These are phyloP conservation scores for Petroica traversi DNA, from an alignment of 2,113 vertebrate genomes.

Conservation along the genomic window DNA sequence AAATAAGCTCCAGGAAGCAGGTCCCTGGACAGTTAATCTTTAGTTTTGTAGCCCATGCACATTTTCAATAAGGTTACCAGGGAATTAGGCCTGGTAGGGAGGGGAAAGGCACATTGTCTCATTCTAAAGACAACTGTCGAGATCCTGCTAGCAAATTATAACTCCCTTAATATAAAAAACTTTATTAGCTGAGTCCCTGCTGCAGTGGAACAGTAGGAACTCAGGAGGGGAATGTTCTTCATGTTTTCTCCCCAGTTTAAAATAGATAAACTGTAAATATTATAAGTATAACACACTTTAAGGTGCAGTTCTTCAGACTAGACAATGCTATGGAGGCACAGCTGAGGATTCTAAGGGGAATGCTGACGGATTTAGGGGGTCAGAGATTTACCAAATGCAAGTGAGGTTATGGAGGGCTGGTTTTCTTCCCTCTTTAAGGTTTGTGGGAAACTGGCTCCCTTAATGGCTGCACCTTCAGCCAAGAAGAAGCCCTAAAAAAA, in stretches of 20 bases:
- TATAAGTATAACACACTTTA: background rate
- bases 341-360: background rate
- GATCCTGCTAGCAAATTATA: constrained; percentile 62
- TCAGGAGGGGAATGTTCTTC: background rate
- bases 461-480: background rate
- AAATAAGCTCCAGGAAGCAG: constrained; percentile 78
- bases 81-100: constrained; percentile 72
- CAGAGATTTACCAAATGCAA: background rate
- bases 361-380: no score
- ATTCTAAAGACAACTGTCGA: constrained; percentile 62
- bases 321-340: background rate
- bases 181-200: constrained; percentile 31
- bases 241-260: background rate
- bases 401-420: background rate
- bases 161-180: constrained; percentile 59
- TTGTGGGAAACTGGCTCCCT: background rate
- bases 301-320: background rate
- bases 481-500: background rate
- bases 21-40: constrained; percentile 80
- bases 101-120: constrained; percentile 65
- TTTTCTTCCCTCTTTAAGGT: background rate
- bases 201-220: background rate
- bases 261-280: background rate
- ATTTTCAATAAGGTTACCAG: constrained; percentile 79
- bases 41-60: constrained; percentile 80